Evolutionary conservation across 2,113 vertebrate genomes (phyloP), one percentile per base, ranked within the genome.

Genomic region (Bungarus multicinctus): DNA sequence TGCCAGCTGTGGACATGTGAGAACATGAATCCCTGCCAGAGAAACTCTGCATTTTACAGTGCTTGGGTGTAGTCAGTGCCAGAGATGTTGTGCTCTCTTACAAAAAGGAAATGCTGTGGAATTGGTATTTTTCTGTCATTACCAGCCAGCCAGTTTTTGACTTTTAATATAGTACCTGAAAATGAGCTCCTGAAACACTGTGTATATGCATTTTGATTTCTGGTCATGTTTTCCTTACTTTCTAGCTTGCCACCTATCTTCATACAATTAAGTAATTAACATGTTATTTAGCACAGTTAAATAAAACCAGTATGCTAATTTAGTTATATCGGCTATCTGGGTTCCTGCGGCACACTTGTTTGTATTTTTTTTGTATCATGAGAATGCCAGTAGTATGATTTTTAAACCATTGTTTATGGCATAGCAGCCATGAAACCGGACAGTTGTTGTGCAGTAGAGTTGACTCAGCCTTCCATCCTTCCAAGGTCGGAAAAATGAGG

Each of bases 31-130:
- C 69, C 87, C 69, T 93, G 43, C 90, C 94, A 94, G 93, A 64
- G 5, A 95, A 92, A 34, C 93, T 94, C 93, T 92, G 88, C 39
- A 85, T 89, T 94, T 95, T 95, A 92, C 95, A 95, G 91, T 93
- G 86, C 57, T 34, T 20, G n/a, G 86, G 50, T 89, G 85, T 90
- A 0, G 53, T n/a, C 88, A 90, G 58, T 95, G 91, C 91, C 93
- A 95, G 93, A 93, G 94, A 91, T 69, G 23, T 0, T 0, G 45
- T 74, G 6, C 0, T 86, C 86, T 94, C 89, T 94, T 95, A 94
- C 81, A n/a, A 93, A 64, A 69, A 55, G 0, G n/a, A 11, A 95
- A 92, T 95, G 14, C 10, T 87, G 50, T 12, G 90, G 91, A 94
- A 90, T 86, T 86, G 95, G 91, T 55, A 47, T 1, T 5, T 50